Conservation (phyloP, 2,888 invertebrate genomes). For the Carterocephalus palaemon region DNA sequence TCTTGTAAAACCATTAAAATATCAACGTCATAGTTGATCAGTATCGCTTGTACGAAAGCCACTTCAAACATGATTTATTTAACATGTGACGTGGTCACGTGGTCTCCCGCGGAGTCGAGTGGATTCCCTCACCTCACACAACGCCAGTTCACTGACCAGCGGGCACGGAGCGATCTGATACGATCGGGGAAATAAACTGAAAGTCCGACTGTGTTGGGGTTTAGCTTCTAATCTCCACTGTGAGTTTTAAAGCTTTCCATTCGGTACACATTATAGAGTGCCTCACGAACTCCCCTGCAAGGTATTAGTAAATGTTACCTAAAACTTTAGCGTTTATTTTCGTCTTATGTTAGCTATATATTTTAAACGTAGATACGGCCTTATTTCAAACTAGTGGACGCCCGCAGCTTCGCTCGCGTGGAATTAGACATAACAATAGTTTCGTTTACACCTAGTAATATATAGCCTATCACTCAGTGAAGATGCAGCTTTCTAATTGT, state of each 20-base stretch:
- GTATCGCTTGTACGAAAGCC: neutral
- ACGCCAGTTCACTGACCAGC: constrained; percentile 28
- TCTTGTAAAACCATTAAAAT: too few relatives aligned
- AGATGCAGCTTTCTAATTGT: too few relatives aligned
- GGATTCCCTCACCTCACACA: constrained; percentile 29
- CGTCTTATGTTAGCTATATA: too few relatives aligned
- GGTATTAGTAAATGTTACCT: too few relatives aligned
- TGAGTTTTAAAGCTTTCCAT: constrained; percentile 8
- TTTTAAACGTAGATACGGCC: too few relatives aligned
- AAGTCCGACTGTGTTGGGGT: neutral
- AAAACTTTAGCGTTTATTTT: too few relatives aligned
- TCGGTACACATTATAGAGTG: constrained; percentile 2
- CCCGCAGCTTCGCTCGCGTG: too few relatives aligned
- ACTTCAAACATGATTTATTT: constrained; percentile 3
- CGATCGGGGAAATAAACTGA: neutral
- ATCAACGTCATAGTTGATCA: neutral
- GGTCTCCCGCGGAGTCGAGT: constrained; percentile 33
- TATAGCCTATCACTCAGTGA: too few relatives aligned
- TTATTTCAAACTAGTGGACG: too few relatives aligned
- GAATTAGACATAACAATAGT: too few relatives aligned
- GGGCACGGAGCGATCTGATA: constrained; percentile 22
- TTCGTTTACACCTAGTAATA: too few relatives aligned
- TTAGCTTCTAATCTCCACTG: constrained; percentile 13
- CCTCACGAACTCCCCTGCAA: constrained; percentile 9
- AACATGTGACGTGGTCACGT: constrained; percentile 27